Percentiles rank a stretch among this genome's conserved stretches.
Evolutionary conservation across 2,113 vertebrate species (phyloP).

Genomic region (Corythaeola cristata): DNA sequence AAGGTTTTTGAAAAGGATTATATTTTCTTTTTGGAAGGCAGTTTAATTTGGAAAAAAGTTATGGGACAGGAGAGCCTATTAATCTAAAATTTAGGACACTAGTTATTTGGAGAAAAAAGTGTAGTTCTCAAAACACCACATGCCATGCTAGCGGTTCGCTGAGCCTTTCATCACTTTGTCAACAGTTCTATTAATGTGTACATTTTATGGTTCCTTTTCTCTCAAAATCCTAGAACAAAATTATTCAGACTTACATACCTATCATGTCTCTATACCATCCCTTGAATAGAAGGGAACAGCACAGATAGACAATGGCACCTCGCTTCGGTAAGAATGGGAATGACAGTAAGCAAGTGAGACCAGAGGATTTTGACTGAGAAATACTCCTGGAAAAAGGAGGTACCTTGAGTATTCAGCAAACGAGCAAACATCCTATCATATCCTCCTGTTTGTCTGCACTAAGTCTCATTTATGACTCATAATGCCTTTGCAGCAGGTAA

Average conservation of each 20-base stretch:
- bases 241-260: background rate
- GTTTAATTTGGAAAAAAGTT: slow-evolving; percentile 11
- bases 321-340: background rate
- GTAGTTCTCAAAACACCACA: background rate
- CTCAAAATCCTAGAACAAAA: background rate
- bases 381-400: background rate
- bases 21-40: background rate
- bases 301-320: background rate
- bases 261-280: background rate
- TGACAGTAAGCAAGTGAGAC: background rate
- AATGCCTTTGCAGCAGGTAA: background rate
- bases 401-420: background rate
- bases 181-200: background rate
- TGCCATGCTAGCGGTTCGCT: background rate
- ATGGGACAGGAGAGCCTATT: background rate
- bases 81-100: background rate
- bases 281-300: background rate
- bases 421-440: background rate
- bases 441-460: background rate
- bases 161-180: background rate
- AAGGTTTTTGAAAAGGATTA: background rate
- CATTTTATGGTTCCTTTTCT: background rate
- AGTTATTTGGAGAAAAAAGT: background rate
- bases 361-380: background rate
- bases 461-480: background rate